Evolutionary conservation across 1,140 invertebrate species (phyloP), one percentile per base, ranked within the genome.

Genomic region (Uloborus diversus): DNA sequence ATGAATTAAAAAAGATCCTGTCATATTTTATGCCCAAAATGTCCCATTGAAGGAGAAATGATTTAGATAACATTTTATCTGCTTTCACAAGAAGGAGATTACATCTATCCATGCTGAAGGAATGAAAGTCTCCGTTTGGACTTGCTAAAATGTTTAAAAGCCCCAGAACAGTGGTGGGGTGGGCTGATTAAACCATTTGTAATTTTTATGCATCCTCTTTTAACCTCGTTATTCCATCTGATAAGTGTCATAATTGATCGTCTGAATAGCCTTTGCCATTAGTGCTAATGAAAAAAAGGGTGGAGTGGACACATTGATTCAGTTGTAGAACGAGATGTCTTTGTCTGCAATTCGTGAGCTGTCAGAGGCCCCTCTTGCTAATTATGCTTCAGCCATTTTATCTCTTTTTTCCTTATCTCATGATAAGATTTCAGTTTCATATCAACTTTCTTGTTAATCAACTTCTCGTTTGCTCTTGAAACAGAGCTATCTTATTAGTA

Each of bases 241-340:
- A 78, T 78, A 57, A 30, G 70, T 32, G 57, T 30, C 73, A 76
- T 76, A 76, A 76, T 76, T 76, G 64, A 78, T 65, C 61, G 73
- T 32, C 27, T 32, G 49, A 42, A 73, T 73, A 78, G 73, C 61
- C 59, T 30, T 59, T 64, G 33, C 73, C 73, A 78, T 78, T 78
- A 78, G 73, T 66, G 62, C 61, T 78, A 78, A 78, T 78, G 73
- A 78, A 78, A 66, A n/a, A 78, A 78, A 65, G 73, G 73, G 73
- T 66, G 73, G 73, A 42, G 62, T 78, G 62, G 59, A 75, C 59
- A n/a, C n/a, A 65, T 66, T 78, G 73, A 78, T 78, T 78, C 32
- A 56, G 73, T 56, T 78, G 61, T 65, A 33, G 56, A 25, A 33
- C 9, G 25, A 27, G 61, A 78, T 53, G 49, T 66, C 73, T 66